Evolutionary conservation across 2,888 invertebrate species (phyloP), one percentile per base, ranked within the genome.

Genomic region (Onthophagus sagittarius): DNA sequence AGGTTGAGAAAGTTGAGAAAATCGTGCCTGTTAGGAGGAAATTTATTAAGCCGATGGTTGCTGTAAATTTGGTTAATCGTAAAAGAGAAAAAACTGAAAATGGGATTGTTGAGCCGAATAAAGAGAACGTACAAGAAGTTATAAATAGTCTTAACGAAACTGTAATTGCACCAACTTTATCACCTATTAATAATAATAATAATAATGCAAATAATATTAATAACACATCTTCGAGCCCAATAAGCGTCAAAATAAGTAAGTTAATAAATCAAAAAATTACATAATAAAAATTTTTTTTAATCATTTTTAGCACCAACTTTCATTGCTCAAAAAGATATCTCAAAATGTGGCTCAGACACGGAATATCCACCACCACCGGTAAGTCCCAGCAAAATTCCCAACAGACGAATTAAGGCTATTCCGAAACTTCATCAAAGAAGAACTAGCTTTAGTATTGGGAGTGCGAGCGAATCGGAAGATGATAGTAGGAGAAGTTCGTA

Each of bases 401-500:
- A 89, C 70, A 86, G 93, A 1, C 89, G 93, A 76, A 89, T 93
- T 53, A 88, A 91, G 62, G 92, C 93, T 2, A 88, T 89, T 3
- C 93, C 93, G 0, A 87, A 90, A 78, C 86, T 93, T 71, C 89
- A 90, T 15, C 87, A 93, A 73, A 88, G 92, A 77, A 92, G 92
- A 79, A 79, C 81, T 15, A 84, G 83, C 73, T 82, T 81, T 73
- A 92, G 92, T 83, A 84, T 90, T 62, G 89, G 88, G 86, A 92
- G 91, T 84, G 89, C 90, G 0, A 90, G 90, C 79, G 92, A 92
- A 83, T 91, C 91, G 0, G 92, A 92, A 78, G 92, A 92, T 82
- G 91, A 91, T 77, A 70, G 81, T 78, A 64, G 84, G 82, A 76
- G 74, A 14, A 84, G 79, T 74, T 79, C 79, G 71, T 76, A 75